Percentiles rank a stretch among this genome's conserved stretches.
phyloP scores from a whole-genome alignment of 2,888 invertebrate species.

The Hirtodrosophila cameraria region DNA sequence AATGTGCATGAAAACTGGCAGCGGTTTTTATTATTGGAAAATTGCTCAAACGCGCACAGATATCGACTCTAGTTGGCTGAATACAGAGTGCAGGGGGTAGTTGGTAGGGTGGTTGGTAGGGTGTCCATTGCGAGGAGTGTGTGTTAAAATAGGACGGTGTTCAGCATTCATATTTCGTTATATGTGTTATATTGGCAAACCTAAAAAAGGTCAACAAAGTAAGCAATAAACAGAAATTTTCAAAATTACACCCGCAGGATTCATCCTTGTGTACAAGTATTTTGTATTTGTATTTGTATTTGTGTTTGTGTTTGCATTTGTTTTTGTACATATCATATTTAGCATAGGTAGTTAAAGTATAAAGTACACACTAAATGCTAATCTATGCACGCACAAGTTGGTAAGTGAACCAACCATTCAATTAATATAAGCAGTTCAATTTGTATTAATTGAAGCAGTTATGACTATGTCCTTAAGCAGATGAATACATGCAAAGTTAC shows the following conservation, averaged over 20 bases:
- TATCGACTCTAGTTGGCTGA: slow-evolving; percentile 27
- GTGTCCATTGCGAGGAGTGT: no score
- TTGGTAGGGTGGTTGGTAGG: not conserved
- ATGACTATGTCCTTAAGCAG: not conserved
- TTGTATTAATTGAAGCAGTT: slow-evolving; percentile 22
- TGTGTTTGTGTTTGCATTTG: slow-evolving; percentile 3
- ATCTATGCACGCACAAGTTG: not conserved
- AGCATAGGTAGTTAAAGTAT: slow-evolving; percentile 9
- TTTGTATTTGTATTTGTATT: slow-evolving; percentile 5
- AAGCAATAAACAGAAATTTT: slow-evolving; percentile 47
- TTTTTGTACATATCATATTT: slow-evolving; percentile 26
- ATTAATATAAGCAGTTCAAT: slow-evolving; percentile 18
- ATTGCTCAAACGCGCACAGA: slow-evolving; percentile 47
- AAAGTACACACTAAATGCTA: slow-evolving; percentile 6
- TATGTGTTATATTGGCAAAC: slow-evolving; percentile 32
- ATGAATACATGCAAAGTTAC: no score
- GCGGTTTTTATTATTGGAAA: slow-evolving; percentile 50
- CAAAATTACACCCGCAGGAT: slow-evolving; percentile 52
- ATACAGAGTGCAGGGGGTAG: not conserved
- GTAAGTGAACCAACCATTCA: slow-evolving; percentile 5
- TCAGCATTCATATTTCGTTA: slow-evolving; percentile 1
- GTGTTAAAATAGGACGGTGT: slow-evolving; percentile 8
- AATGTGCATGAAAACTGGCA: slow-evolving; percentile 24
- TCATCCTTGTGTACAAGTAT: not conserved
- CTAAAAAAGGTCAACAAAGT: slow-evolving; percentile 38